Evolutionary conservation across 2,888 invertebrate species (phyloP).

Genomic region (Aleiodes alternator): DNA sequence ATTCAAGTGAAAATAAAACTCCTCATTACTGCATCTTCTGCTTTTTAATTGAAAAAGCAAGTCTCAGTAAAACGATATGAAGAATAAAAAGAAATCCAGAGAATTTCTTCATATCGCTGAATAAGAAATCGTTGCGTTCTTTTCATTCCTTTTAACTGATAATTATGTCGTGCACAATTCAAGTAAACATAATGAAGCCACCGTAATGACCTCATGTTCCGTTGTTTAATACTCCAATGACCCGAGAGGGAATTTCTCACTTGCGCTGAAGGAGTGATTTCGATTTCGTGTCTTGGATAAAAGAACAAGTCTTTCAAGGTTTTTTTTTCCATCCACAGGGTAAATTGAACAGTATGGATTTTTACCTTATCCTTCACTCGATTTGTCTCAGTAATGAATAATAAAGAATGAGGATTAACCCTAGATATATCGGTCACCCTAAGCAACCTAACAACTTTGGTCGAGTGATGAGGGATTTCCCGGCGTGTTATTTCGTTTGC

Average conservation of each 20-base stretch:
- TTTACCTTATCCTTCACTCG: slow-evolving; percentile 15
- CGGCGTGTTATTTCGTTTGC: too few species aligned
- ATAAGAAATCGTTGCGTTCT: background rate
- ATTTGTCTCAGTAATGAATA: slow-evolving; percentile 4
- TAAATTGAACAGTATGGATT: background rate
- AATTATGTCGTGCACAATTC: slow-evolving; percentile 8
- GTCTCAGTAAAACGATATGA: background rate
- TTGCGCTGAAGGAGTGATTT: slow-evolving; percentile 22
- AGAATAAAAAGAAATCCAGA: slow-evolving; percentile 22
- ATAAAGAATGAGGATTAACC: background rate
- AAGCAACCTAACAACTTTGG: too few species aligned
- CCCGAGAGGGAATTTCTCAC: slow-evolving; percentile 8
- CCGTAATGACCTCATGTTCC: slow-evolving; percentile 15
- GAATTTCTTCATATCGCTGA: slow-evolving; percentile 13
- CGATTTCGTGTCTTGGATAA: slow-evolving; percentile 8
- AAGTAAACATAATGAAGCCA: slow-evolving; percentile 8
- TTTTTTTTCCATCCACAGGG: background rate
- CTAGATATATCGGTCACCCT: too few species aligned
- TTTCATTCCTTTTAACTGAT: background rate
- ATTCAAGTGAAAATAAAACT: slow-evolving; percentile 11
- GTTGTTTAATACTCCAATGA: slow-evolving; percentile 1
- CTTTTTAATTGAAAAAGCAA: slow-evolving; percentile 21
- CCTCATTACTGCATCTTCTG: background rate
- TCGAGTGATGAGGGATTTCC: too few species aligned
- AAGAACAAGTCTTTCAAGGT: slow-evolving; percentile 4